Conservation (phyloP, 2,888 invertebrate species). For the Incurvaria masculella region DNA sequence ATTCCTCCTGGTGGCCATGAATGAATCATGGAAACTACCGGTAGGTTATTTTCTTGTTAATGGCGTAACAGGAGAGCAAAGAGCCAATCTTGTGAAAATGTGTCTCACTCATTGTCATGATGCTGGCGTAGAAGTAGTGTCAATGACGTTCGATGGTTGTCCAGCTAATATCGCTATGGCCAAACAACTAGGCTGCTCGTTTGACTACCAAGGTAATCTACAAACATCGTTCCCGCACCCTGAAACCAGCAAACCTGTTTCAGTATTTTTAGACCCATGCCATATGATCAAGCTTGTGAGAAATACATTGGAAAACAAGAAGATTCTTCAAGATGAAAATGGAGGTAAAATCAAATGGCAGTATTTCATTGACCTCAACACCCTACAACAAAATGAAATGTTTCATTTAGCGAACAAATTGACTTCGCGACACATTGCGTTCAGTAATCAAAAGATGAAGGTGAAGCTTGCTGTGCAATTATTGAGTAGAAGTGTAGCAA, state of each 20-base stretch:
- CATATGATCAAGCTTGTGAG: constrained; percentile 10
- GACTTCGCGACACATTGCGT: constrained; percentile 13
- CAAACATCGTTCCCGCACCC: constrained; percentile 8
- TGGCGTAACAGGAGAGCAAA: constrained; percentile 16
- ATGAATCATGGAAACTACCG: constrained; percentile 22
- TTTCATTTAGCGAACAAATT: constrained; percentile 15
- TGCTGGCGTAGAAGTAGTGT: constrained; percentile 15
- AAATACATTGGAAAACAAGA: constrained; percentile 8
- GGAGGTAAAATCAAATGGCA: constrained; percentile 10
- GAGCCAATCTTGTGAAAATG: constrained; percentile 14
- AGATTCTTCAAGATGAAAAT: constrained; percentile 5
- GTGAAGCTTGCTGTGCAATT: constrained; percentile 17
- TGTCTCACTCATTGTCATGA: constrained; percentile 16
- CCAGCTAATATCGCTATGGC: constrained; percentile 8
- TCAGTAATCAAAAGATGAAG: constrained; percentile 17
- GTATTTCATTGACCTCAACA: constrained; percentile 9
- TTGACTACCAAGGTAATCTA: constrained; percentile 11
- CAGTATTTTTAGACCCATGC: constrained; percentile 7
- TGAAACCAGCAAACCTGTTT: no score
- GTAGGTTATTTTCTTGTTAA: constrained; percentile 21
- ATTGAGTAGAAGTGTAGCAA: constrained; percentile 15
- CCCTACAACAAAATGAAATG: constrained; percentile 13
- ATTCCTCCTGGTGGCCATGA: constrained; percentile 19
- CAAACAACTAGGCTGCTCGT: constrained; percentile 15
- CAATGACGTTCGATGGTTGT: constrained; percentile 16